Conservation (phyloP, 2,113 vertebrate genomes). For the Equus przewalskii region DNA sequence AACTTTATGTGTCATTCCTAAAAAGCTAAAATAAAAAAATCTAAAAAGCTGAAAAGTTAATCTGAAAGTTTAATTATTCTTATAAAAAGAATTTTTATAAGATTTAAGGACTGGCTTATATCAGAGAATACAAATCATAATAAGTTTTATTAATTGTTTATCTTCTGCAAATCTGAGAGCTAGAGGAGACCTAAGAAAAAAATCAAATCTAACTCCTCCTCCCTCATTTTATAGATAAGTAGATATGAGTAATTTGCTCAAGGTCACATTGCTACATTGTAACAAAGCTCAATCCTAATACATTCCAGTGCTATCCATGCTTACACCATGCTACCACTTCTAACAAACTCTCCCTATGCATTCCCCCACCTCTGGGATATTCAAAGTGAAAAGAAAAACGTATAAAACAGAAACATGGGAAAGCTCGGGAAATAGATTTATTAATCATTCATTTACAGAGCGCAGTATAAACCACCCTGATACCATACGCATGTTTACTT, state of each 20-base stretch:
- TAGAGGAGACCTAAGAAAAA: background rate
- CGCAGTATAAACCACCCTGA: background rate
- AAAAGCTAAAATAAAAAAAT: background rate
- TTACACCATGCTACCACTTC: background rate
- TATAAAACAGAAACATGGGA: slow-evolving; percentile 1
- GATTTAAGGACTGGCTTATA: slow-evolving; percentile 32
- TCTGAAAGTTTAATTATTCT: background rate
- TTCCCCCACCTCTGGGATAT: background rate
- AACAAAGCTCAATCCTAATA: slow-evolving; percentile 29
- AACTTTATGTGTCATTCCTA: slow-evolving; percentile 40
- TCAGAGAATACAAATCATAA: slow-evolving; percentile 3
- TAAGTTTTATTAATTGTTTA: background rate
- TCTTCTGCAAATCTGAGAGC: background rate
- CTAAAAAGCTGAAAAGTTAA: background rate
- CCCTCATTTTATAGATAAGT: background rate
- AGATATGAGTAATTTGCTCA: background rate
- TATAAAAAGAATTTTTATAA: background rate
- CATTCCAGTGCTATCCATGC: background rate
- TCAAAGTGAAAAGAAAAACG: slow-evolving; percentile 31
- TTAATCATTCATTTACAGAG: background rate
- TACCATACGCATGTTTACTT: background rate
- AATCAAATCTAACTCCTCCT: background rate
- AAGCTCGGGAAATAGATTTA: background rate
- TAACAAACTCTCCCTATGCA: slow-evolving; percentile 15
- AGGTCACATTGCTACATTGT: background rate